Evolutionary conservation across 2,113 vertebrate genomes (phyloP).

Genomic region (Silurus glanis): DNA sequence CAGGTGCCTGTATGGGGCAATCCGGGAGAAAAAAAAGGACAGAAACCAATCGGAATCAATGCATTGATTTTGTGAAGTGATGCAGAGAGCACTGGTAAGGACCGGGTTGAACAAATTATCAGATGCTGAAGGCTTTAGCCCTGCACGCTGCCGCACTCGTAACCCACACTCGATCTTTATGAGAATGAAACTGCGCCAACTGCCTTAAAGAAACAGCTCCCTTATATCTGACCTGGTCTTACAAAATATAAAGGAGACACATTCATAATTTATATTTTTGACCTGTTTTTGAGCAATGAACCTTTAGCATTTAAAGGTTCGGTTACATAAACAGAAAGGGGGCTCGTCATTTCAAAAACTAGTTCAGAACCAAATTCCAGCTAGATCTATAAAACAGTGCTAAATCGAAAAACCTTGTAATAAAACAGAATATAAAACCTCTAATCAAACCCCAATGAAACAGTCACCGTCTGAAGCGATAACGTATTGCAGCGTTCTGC

Average conservation of each 20-base stretch:
- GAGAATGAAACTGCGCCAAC: constrained; percentile 18
- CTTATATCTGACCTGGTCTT: neutral
- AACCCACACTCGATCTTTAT: constrained; percentile 18
- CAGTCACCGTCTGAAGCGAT: neutral
- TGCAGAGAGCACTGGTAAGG: neutral
- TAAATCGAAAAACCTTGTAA: neutral
- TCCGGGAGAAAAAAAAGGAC: neutral
- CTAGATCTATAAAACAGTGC: neutral
- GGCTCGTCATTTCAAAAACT: neutral
- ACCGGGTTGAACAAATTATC: constrained; percentile 2
- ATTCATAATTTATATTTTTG: neutral
- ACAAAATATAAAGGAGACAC: neutral
- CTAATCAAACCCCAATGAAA: neutral
- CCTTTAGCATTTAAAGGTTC: neutral
- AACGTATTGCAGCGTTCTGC: neutral
- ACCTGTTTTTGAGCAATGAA: neutral
- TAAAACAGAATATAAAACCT: neutral
- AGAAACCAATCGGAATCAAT: constrained; percentile 30
- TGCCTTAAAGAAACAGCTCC: neutral
- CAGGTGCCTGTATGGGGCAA: neutral
- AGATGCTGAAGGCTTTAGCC: neutral
- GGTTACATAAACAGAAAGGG: neutral
- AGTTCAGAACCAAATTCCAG: neutral
- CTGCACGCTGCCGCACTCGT: constrained; percentile 1
- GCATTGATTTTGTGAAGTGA: constrained; percentile 15